Percentiles rank a stretch among this genome's conserved stretches.
phyloP scores from a whole-genome alignment of 2,888 invertebrate species.

The Glomeris marginata region DNA sequence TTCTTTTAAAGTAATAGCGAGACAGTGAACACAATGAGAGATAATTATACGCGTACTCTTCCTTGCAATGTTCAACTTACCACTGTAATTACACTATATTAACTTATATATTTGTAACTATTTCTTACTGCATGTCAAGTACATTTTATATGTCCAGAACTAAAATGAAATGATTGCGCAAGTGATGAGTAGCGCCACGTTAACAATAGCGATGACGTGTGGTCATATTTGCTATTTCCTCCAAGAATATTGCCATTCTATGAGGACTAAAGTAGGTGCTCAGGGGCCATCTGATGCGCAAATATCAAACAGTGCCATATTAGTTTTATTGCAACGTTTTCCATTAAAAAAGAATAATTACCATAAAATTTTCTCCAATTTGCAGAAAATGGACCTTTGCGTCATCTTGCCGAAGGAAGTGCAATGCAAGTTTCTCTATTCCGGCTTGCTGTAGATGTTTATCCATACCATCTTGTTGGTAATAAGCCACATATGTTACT shows the following conservation, averaged over 20 bases:
- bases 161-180: not conserved
- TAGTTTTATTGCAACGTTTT: not conserved
- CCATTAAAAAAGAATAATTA: not conserved
- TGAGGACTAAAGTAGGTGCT: slow-evolving; percentile 5
- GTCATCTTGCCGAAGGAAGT: slow-evolving; percentile 60
- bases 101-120: no score
- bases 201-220: no score
- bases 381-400: not conserved
- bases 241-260: slow-evolving; percentile 1
- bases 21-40: no score
- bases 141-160: no score
- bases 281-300: slow-evolving; percentile 9
- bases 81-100: no score
- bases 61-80: no score
- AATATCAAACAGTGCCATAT: slow-evolving; percentile 5
- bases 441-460: slow-evolving; percentile 63
- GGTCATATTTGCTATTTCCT: not conserved
- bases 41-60: no score
- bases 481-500: no score
- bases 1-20: no score
- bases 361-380: not conserved
- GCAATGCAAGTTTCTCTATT: slow-evolving; percentile 81
- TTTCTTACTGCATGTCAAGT: no score
- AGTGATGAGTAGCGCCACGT: slow-evolving; percentile 7
- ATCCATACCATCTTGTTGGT: slow-evolving; percentile 84